Base-by-base conservation (phyloP, 2,113 vertebrate species). In the Naja naja region DNA sequence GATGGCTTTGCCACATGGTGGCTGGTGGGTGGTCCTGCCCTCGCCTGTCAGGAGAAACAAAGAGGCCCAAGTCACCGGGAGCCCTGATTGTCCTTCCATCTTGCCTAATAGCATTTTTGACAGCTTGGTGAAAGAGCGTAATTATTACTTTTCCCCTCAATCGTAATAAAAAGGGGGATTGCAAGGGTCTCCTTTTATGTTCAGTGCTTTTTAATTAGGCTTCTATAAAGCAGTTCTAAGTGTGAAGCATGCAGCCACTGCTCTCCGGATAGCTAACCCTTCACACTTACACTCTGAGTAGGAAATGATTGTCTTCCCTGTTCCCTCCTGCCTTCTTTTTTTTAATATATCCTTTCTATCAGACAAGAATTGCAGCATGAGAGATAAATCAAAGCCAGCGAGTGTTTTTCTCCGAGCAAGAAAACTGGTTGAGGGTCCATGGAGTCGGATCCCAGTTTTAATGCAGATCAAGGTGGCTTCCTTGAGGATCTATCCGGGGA, bases 61-160 rank as follows among this genome's bases (percentile, higher is more conserved):
- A 89, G 69, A n/a, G 23, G 88, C 56, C 39, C 11, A 27, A 85
- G 30, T 53, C 52, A 74, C 47, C 55, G 43, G 49, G 10, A 25
- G 64, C 23, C 20, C 69, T 4, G 20, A 85, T 92, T 89, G 92
- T 92, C 85, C 43, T 85, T 92, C 92, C 88, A 47, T 85, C 92
- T 39, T 92, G 69, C 64, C 39, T 89, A 92, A 92, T 89, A 85
- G 92, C 92, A 49, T 89, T 92, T 92, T 85, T 92, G 92, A 92
- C 88, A 92, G 87, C 92, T 85, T 7, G 10, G 25, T 89, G 88
- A 92, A 89, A 92, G 92, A 43, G 56, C 69, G 49, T 20, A 47
- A 92, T 89, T 89, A 92, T 81, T 85, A 89, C 89, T 92, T 89
- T 34, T 8, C 27, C 43, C 52, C 88, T 89, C 85, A 92, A 92